These are phyloP conservation scores for Dexiosoma caninum DNA, from an alignment of 2,888 invertebrate genomes.

Conservation along the genomic window DNA sequence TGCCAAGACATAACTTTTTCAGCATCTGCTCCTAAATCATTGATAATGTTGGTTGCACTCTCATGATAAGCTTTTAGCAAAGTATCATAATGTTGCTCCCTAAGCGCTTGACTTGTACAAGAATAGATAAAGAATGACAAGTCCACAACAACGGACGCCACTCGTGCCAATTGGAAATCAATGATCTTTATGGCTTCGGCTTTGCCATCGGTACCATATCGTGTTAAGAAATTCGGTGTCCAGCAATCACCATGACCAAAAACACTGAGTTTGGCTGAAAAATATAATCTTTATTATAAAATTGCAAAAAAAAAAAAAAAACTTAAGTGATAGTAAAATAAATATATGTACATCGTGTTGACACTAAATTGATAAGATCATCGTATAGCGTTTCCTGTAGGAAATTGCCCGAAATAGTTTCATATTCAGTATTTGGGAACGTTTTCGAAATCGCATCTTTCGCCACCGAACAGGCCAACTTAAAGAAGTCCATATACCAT, in stretches of 20 bases:
- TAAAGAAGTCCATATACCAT: constrained; percentile 81
- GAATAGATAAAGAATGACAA: constrained; percentile 80
- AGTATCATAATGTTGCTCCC: constrained; percentile 80
- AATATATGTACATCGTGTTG: constrained; percentile 69
- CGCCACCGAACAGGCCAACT: constrained; percentile 79
- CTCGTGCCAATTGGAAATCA: constrained; percentile 83
- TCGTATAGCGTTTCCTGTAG: constrained; percentile 79
- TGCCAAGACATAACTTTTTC: constrained; percentile 78
- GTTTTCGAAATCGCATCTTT: constrained; percentile 83
- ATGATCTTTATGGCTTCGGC: constrained; percentile 79
- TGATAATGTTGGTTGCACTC: constrained; percentile 79
- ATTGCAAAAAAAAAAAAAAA: too few relatives aligned
- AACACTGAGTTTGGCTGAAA: constrained; percentile 78
- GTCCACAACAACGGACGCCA: constrained; percentile 72
- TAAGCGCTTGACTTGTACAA: constrained; percentile 81
- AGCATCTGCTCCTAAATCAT: constrained; percentile 81
- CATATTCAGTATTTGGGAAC: constrained; percentile 81
- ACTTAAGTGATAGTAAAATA: background rate
- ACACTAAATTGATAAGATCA: constrained; percentile 77
- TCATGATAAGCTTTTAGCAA: constrained; percentile 80
- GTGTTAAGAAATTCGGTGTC: constrained; percentile 85
- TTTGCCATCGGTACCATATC: constrained; percentile 70
- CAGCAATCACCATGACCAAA: constrained; percentile 86
- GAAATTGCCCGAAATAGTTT: constrained; percentile 80
- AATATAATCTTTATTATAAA: too few relatives aligned